Evolutionary conservation across 2,797 vertebrate genomes (phyloP).

Genomic region (Orientallactaga sibirica): DNA sequence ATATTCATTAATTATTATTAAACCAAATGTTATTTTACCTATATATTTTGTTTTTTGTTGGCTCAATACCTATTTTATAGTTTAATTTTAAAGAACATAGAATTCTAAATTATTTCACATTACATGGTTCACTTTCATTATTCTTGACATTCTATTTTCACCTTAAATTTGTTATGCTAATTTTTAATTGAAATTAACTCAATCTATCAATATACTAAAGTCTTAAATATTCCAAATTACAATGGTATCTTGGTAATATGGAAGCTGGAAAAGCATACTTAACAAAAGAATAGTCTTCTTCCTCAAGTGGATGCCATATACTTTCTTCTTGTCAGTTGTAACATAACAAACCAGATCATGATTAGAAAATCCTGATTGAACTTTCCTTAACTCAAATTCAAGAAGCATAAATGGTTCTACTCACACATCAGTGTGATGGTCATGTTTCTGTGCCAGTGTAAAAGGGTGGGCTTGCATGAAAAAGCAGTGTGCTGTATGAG

Average conservation of each 20-base stretch:
- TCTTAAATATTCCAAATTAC: background rate
- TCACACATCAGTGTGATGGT: background rate
- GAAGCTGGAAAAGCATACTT: background rate
- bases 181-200: conserved; percentile 22
- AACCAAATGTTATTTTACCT: background rate
- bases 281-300: conserved; percentile 24
- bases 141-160: conserved; percentile 23
- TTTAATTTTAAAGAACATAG: conserved; percentile 58
- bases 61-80: background rate
- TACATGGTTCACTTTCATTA: background rate
- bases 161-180: background rate
- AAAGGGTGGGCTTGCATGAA: background rate
- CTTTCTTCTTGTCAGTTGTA: background rate
- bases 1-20: conserved; percentile 23
- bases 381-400: conserved; percentile 18
- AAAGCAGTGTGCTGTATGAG: background rate
- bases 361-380: conserved; percentile 5
- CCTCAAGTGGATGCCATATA: background rate
- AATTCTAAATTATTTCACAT: conserved; percentile 54
- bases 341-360: conserved; percentile 18
- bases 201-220: background rate
- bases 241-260: conserved; percentile 1
- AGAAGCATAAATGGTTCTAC: background rate
- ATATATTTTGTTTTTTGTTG: conserved; percentile 52
- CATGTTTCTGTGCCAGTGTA: conserved; percentile 28